These are phyloP conservation scores for Brachionus rubens DNA, from an alignment of 1,140 invertebrate genomes.

Conservation along the genomic window DNA sequence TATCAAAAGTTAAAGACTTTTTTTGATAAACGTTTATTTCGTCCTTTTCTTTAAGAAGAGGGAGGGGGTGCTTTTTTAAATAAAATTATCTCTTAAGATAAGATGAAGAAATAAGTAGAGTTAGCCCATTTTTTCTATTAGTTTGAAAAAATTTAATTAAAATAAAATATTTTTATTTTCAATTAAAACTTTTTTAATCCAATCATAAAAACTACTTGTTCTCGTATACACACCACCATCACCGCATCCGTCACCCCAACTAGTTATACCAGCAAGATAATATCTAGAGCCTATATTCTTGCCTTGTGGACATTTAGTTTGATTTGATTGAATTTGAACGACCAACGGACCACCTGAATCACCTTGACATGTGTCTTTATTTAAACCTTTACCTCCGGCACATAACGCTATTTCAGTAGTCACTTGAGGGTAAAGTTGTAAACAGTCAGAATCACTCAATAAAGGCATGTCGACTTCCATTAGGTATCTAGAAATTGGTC, in stretches of 20 bases:
- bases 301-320: too few species aligned
- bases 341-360: constrained; percentile 40
- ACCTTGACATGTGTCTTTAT: constrained; percentile 43
- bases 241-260: constrained; percentile 37
- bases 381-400: background rate
- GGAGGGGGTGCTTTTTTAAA: too few species aligned
- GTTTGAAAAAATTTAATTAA: too few species aligned
- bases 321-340: background rate
- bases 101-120: too few species aligned
- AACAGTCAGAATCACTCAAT: background rate
- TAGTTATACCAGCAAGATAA: constrained; percentile 20
- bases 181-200: constrained; percentile 28
- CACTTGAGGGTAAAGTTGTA: background rate
- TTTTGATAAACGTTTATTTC: too few species aligned
- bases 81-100: too few species aligned
- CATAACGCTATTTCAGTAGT: background rate
- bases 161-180: too few species aligned
- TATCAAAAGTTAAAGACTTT: too few species aligned
- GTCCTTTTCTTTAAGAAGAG: too few species aligned
- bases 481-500: background rate
- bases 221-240: constrained; percentile 45
- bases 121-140: too few species aligned
- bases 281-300: too few species aligned
- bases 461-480: constrained; percentile 29
- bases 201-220: background rate